Evolutionary conservation across 2,113 vertebrate species (phyloP).

Genomic region (Redunca redunca): DNA sequence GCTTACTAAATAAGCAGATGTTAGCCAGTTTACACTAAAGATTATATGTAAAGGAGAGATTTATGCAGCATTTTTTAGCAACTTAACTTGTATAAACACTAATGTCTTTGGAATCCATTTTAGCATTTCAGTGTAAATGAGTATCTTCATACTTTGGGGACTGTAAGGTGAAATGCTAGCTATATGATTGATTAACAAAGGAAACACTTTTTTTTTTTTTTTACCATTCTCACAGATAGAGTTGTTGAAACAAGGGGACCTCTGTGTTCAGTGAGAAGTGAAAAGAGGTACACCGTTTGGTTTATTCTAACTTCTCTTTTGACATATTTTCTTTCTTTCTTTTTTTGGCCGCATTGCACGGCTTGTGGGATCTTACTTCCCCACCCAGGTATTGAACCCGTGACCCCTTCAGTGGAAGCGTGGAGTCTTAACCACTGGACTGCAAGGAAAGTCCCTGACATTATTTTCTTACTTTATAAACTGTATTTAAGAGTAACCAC

Average conservation of each 20-base stretch:
- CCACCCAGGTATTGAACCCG: not conserved
- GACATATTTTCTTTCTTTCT: not conserved
- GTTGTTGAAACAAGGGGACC: conserved; percentile 57
- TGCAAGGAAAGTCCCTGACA: not conserved
- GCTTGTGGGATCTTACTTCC: not conserved
- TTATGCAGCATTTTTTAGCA: not conserved
- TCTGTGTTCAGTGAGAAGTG: conserved; percentile 44
- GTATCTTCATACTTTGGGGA: conserved; percentile 3
- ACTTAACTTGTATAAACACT: not conserved
- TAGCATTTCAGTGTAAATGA: not conserved
- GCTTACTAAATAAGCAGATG: not conserved
- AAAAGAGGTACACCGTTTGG: conserved; percentile 71
- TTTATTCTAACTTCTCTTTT: conserved; percentile 28
- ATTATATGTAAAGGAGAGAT: not conserved
- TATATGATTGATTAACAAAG: conserved; percentile 26
- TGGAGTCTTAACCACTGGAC: not conserved
- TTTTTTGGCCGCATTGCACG: not conserved
- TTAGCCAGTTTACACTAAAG: not conserved
- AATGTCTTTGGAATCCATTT: not conserved
- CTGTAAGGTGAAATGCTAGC: not conserved
- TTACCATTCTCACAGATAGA: conserved; percentile 59
- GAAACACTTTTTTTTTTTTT: conserved; percentile 50
- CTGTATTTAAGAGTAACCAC: not conserved
- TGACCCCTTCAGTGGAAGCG: not conserved
- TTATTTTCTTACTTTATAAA: conserved; percentile 10